Base-by-base conservation (phyloP, 2,797 vertebrate genomes). In the Hippopotamyrus pictus region DNA sequence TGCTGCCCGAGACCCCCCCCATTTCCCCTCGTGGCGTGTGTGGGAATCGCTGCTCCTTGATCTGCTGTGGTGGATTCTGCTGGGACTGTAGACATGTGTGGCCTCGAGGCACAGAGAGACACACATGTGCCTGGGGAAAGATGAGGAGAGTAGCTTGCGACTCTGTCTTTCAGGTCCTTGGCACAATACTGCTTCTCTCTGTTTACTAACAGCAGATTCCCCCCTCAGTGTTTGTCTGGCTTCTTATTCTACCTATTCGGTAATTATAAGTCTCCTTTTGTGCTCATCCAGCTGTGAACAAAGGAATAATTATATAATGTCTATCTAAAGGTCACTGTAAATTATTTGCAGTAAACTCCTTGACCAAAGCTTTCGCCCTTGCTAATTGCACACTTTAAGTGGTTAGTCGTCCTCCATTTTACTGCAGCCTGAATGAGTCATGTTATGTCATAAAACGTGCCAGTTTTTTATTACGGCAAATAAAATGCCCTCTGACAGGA, bases 321-420 rank as follows among this genome's bases (percentile, higher is more conserved):
- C 82, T 51, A 48, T 84, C 22, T 48, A 84, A 84, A 84, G 44
- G 82, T 48, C 82, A 51, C 48, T 22, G n/a, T 50, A 22, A 84
- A 84, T 84, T 22, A 51, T 84, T 84, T 84, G 82, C 82, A 22
- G 82, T 84, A 84, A 84, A 84, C 19, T 84, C 82, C 44, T 41
- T 79, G 46, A 84, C n/a, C 79, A 83, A 19, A 84, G 79, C 79
- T 50, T 84, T 84, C 41, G 11, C 44, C 48, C 82, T 51, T 51
- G 46, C 46, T 84, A 84, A 84, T 84, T 51, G 48, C 48, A 51
- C 82, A 51, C 82, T 84, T 84, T 51, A 51, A 51, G 22, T 19
- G 44, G 82, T 11, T 25, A 84, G 41, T 50, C 82, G 2, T 84
- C 22, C 44, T 29, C 46, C 46, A 29, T 84, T 51, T 84, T 14